Evolutionary conservation across 2,797 vertebrate species (phyloP).

Genomic region (Arrhamphus sclerolepis): DNA sequence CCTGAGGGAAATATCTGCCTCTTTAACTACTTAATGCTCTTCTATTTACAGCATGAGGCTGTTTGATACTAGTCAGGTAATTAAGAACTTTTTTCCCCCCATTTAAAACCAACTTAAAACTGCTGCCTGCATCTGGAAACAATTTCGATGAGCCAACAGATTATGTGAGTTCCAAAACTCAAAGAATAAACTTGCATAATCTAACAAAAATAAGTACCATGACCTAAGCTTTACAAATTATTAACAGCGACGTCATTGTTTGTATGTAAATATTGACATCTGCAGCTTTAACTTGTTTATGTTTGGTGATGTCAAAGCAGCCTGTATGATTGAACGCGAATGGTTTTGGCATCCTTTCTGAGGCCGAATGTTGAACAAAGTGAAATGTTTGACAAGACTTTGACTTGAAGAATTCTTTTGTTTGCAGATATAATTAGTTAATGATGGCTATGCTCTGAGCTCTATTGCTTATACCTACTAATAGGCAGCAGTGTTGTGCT

Average conservation of each 20-base stretch:
- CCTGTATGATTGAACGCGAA: background rate
- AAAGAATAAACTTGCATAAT: background rate
- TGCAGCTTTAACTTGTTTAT: constrained; percentile 1
- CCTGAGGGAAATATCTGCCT: constrained; percentile 1
- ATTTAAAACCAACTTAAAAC: too few relatives aligned
- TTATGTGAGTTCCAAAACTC: background rate
- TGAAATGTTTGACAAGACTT: constrained; percentile 37
- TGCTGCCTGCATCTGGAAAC: constrained; percentile 5
- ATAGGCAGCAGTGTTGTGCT: constrained; percentile 62
- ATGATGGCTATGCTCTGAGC: constrained; percentile 46
- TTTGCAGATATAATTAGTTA: constrained; percentile 50
- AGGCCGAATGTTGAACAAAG: constrained; percentile 14
- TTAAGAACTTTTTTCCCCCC: background rate
- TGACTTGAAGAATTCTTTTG: constrained; percentile 43
- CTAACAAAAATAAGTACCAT: background rate
- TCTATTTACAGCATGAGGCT: constrained; percentile 2
- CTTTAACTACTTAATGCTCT: background rate
- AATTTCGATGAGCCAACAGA: background rate
- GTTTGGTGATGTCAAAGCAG: constrained; percentile 8
- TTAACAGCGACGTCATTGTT: background rate
- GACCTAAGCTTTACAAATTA: background rate
- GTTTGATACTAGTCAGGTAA: constrained; percentile 5
- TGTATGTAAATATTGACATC: background rate
- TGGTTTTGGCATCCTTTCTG: background rate
- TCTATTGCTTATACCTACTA: constrained; percentile 49